Evolutionary conservation across 2,113 vertebrate genomes (phyloP), one percentile per base, ranked within the genome.

Genomic region (Quiscalus mexicanus): DNA sequence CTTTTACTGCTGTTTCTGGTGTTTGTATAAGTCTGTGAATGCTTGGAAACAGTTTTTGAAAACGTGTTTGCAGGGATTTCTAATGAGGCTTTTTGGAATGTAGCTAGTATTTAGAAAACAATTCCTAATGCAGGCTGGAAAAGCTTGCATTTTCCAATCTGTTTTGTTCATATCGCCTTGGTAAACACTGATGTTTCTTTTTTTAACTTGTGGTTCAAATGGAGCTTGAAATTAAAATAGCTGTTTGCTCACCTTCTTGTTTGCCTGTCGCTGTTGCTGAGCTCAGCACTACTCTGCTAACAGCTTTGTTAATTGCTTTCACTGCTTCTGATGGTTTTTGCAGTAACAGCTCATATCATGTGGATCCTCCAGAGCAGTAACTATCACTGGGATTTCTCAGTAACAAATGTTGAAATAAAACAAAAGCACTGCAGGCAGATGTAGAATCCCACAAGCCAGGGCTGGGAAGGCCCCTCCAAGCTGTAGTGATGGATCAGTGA

Each of bases 201-300:
- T 85, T 92, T 79, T 62, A 77, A 49, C 74, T 85, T 47, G 75
- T 83, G 78, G 74, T 90, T 88, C 45, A 94, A 96, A 93, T 94
- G 94, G 63, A 94, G 93, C 93, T 94, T 95, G 93, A 93, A 95
- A 96, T 96, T 49, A 70, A 96, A 91, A 85, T 58, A 87, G 75
- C 70, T 91, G 84, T 89, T 94, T 92, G 65, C 84, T 90, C 84
- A 65, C 49, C 31, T 81, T 39, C 44, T 76, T 91, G 91, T 96
- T 97, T 94, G 82, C 87, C 62, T 58, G 63, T 35, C 33, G 1
- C 37, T 68, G 23, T 62, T 0, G 39, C 87, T 96, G 90, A 96
- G 79, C 82, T 96, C 84, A 85, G 94, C 94, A 59, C 78, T n/a
- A 15, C 12, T 35, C 59, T 50, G 7, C 12, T 53, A 94, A 53